A percentile compares a stretch with the other conserved stretches of the same genome.
phyloP scores from a whole-genome alignment of 1,140 invertebrate species.

The Glossosoma conforme region DNA sequence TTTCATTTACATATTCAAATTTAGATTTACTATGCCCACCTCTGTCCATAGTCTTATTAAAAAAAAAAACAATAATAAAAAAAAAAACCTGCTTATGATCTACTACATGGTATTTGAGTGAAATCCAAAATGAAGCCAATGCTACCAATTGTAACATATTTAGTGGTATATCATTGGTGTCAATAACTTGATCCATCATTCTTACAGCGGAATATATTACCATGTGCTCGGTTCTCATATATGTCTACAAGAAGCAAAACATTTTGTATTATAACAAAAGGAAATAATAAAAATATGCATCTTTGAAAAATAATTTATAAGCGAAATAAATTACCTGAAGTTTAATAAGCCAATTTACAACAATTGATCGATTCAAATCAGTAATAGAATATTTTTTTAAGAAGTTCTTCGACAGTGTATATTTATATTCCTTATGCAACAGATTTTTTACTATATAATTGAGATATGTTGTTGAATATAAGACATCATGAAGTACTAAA shows the following conservation, averaged over 20 bases:
- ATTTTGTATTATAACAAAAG: slow-evolving; percentile 3
- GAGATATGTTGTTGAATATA: slow-evolving; percentile 26
- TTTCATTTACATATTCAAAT: too few species aligned
- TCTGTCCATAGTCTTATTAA: too few species aligned
- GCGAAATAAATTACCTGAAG: slow-evolving; percentile 20
- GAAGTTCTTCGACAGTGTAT: slow-evolving; percentile 19
- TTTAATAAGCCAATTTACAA: slow-evolving; percentile 30
- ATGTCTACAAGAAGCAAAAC: slow-evolving; percentile 18
- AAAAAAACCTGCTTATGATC: slow-evolving; percentile 24
- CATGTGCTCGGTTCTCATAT: slow-evolving; percentile 26
- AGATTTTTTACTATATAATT: slow-evolving; percentile 23
- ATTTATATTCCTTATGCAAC: slow-evolving; percentile 17
- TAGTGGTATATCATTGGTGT: slow-evolving; percentile 17
- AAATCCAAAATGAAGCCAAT: slow-evolving; percentile 28
- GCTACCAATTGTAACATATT: slow-evolving; percentile 24
- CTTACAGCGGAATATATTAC: slow-evolving; percentile 25
- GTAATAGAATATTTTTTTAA: slow-evolving; percentile 23
- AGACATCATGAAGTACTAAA: slow-evolving; percentile 23
- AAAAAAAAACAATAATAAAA: too few species aligned
- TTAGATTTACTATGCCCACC: too few species aligned
- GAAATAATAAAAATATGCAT: not conserved
- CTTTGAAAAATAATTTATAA: slow-evolving; percentile 2
- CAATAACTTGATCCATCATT: slow-evolving; percentile 25
- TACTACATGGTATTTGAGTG: slow-evolving; percentile 22
- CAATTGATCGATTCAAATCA: slow-evolving; percentile 27